These are phyloP conservation scores for Folsomia manolachei DNA, from an alignment of 2,888 invertebrate genomes.

Conservation along the genomic window DNA sequence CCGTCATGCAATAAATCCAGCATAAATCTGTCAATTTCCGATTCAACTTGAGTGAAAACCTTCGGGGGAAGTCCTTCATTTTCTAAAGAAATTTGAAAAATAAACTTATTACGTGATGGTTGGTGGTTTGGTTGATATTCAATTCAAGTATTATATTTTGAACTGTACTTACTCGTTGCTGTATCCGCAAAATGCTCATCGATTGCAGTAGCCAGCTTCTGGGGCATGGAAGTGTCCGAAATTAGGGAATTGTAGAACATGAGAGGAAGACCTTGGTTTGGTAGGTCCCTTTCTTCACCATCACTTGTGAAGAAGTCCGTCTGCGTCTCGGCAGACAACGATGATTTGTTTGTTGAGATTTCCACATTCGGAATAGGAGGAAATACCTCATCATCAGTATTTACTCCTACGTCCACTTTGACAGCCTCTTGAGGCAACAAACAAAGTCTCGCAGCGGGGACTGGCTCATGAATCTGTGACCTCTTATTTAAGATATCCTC, in stretches of 20 bases:
- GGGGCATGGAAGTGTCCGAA: conserved; percentile 19
- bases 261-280: conserved; percentile 19
- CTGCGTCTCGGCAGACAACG: no score
- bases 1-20: conserved; percentile 29
- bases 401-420: neutral
- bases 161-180: conserved; percentile 20
- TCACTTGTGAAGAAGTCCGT: no score
- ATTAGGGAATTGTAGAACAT: conserved; percentile 29
- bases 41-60: neutral
- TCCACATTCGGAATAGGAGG: no score
- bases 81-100: conserved; percentile 7
- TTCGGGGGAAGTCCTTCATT: neutral
- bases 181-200: conserved; percentile 30
- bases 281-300: conserved; percentile 10
- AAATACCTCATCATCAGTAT: no score
- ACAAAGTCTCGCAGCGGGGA: neutral
- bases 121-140: no score
- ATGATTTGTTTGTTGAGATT: no score
- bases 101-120: no score
- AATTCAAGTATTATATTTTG: no score
- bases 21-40: conserved; percentile 31
- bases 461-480: neutral
- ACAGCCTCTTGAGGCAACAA: neutral
- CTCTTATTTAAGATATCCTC: neutral
- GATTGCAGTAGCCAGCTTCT: conserved; percentile 30